Percentiles rank a stretch among this genome's conserved stretches.
These are phyloP conservation scores for Melitaea cinxia DNA, from an alignment of 1,140 invertebrate genomes.

Conservation along the genomic window DNA sequence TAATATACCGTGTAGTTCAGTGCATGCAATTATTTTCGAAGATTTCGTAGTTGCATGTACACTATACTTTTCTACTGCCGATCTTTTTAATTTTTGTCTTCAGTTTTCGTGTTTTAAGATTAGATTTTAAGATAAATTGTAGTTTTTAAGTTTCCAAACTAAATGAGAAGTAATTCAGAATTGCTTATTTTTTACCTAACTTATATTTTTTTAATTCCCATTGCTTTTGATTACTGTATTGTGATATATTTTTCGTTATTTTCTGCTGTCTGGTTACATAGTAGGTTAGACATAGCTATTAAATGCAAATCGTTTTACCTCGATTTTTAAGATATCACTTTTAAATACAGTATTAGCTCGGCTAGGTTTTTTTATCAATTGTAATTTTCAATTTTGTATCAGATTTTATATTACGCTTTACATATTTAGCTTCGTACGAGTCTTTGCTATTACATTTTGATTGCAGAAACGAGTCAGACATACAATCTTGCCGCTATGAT, in stretches of 20 bases:
- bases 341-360: neutral
- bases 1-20: too few relatives aligned
- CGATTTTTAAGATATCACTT: neutral
- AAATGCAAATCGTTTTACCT: neutral
- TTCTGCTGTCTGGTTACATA: neutral
- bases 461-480: constrained; percentile 44
- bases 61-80: neutral
- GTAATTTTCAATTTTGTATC: constrained; percentile 11
- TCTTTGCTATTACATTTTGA: constrained; percentile 45
- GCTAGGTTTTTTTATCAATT: neutral
- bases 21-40: neutral
- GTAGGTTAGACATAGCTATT: neutral
- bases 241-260: neutral
- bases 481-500: constrained; percentile 36
- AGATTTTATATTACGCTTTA: constrained; percentile 5
- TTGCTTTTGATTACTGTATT: neutral
- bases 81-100: neutral
- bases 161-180: neutral
- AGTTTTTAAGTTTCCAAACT: neutral
- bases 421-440: constrained; percentile 41
- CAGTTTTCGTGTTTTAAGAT: neutral
- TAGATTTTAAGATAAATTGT: neutral
- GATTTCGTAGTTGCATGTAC: neutral
- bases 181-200: neutral
- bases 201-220: neutral